These are phyloP conservation scores for Eurystomus gularis DNA, from an alignment of 2,113 vertebrate species.

Conservation along the genomic window DNA sequence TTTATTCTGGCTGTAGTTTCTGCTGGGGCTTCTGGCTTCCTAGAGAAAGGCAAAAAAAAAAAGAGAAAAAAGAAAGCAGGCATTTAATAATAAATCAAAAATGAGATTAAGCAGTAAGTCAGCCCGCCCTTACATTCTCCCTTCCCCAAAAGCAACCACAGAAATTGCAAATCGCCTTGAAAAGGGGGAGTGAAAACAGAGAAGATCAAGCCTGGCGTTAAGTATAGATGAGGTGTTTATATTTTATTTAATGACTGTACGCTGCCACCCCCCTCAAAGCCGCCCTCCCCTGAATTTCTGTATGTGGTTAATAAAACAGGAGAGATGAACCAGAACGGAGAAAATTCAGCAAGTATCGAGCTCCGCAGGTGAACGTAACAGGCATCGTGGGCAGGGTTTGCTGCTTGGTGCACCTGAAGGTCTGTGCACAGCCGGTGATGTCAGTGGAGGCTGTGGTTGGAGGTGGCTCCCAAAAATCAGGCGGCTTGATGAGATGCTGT, in stretches of 20 bases:
- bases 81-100: slow-evolving; percentile 66
- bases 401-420: not conserved
- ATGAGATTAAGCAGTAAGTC: slow-evolving; percentile 28
- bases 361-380: rapidly evolving
- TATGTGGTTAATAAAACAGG: not conserved
- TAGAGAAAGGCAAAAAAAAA: not conserved
- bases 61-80: not conserved
- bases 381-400: not conserved
- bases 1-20: not conserved
- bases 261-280: not conserved
- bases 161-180: not conserved
- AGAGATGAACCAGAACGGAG: not conserved
- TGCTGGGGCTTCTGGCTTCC: slow-evolving; percentile 21
- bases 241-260: slow-evolving; percentile 45
- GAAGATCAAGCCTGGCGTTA: slow-evolving; percentile 4
- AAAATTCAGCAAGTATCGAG: not conserved
- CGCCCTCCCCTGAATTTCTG: not conserved
- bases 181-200: not conserved
- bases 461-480: not conserved
- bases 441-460: rapidly evolving
- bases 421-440: not conserved
- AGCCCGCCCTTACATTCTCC: not conserved
- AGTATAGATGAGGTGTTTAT: slow-evolving; percentile 39
- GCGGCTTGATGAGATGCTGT: not conserved
- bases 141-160: slow-evolving; percentile 4